phyloP scores from a whole-genome alignment of 2,888 invertebrate genomes.

The Cancer borealis region DNA sequence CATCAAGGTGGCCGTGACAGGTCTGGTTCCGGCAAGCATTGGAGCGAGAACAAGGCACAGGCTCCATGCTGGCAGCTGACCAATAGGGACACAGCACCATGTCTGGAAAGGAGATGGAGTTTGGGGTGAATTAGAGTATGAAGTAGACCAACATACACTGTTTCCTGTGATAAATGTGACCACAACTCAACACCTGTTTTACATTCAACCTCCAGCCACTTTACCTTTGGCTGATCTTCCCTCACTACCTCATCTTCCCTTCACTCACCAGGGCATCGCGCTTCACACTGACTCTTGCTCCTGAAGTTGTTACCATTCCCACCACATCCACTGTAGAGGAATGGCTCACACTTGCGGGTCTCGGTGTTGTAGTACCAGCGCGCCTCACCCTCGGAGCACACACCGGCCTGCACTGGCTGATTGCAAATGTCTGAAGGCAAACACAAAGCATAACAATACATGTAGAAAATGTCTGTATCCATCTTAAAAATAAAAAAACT shows the following conservation, averaged over 20 bases:
- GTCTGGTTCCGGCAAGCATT: slow-evolving; percentile 79
- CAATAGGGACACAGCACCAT: slow-evolving; percentile 79
- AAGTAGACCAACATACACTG: neutral
- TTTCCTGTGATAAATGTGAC: too few species aligned
- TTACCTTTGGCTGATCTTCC: neutral
- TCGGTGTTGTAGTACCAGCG: slow-evolving; percentile 79
- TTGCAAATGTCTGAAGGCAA: slow-evolving; percentile 75
- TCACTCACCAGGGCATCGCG: slow-evolving; percentile 78
- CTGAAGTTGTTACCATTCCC: slow-evolving; percentile 80
- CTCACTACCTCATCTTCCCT: neutral
- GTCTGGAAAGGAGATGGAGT: slow-evolving; percentile 76
- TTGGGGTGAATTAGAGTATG: neutral
- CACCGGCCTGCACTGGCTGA: slow-evolving; percentile 78
- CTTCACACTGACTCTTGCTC: slow-evolving; percentile 78
- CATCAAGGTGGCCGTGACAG: slow-evolving; percentile 79
- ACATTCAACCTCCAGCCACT: neutral
- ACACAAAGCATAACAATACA: neutral
- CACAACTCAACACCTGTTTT: too few species aligned
- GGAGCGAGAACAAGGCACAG: slow-evolving; percentile 79
- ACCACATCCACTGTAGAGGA: slow-evolving; percentile 80
- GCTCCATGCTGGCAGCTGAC: slow-evolving; percentile 78
- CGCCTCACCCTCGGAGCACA: slow-evolving; percentile 78
- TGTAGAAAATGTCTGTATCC: neutral
- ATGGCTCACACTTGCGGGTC: slow-evolving; percentile 79
- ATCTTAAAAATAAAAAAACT: neutral